Percentiles rank a stretch among this genome's conserved stretches.
These are phyloP conservation scores for Pelodiscus sinensis DNA, from an alignment of 2,113 vertebrate species.

Conservation along the genomic window DNA sequence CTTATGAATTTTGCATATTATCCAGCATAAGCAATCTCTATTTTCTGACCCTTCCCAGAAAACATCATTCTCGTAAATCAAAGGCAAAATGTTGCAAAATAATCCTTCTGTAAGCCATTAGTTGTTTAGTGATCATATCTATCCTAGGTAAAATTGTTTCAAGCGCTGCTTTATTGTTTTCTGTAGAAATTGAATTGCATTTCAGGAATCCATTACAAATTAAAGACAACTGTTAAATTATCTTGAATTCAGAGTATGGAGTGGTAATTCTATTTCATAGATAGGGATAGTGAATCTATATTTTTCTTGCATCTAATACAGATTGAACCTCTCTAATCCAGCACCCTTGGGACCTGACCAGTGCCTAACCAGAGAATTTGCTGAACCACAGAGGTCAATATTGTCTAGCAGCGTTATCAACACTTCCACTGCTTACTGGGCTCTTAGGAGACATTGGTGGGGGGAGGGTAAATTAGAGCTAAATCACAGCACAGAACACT, in stretches of 20 bases:
- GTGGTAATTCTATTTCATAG: background rate
- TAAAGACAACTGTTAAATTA: constrained; percentile 58
- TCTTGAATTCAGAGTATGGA: constrained; percentile 12
- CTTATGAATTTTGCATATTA: background rate
- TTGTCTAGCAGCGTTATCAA: too few relatives aligned
- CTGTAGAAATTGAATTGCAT: constrained; percentile 9
- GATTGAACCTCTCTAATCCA: too few relatives aligned
- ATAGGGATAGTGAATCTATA: constrained; percentile 42
- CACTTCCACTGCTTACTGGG: too few relatives aligned
- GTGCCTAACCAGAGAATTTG: too few relatives aligned
- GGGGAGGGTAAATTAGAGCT: too few relatives aligned
- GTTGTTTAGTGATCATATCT: constrained; percentile 59
- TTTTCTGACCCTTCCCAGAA: constrained; percentile 25
- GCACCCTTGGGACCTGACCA: too few relatives aligned
- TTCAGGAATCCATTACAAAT: constrained; percentile 32
- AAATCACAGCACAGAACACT: too few relatives aligned
- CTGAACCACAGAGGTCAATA: too few relatives aligned
- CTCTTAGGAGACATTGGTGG: too few relatives aligned
- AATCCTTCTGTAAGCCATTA: constrained; percentile 23
- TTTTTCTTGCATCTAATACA: constrained; percentile 48
- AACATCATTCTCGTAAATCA: constrained; percentile 2
- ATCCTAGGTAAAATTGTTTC: constrained; percentile 43
- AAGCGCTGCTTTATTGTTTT: constrained; percentile 41
- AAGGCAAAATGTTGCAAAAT: constrained; percentile 35
- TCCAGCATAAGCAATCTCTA: background rate